Evolutionary conservation across 2,888 invertebrate genomes (phyloP).

Genomic region (Microplitis manilae): DNA sequence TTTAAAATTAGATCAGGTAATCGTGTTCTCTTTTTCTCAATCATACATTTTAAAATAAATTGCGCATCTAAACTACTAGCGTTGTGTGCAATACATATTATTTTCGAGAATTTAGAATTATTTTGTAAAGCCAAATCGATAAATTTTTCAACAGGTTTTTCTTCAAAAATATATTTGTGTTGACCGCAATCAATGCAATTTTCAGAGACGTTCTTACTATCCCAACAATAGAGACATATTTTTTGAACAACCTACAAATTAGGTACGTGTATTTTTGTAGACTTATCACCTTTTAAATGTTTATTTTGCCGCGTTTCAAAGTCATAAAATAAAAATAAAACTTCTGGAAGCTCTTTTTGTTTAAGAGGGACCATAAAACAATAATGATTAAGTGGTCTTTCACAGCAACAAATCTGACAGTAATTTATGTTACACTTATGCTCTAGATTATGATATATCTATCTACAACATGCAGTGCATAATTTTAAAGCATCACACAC

Average conservation of each 20-base stretch:
- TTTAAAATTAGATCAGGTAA: constrained; percentile 50
- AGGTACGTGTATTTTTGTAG: too few relatives aligned
- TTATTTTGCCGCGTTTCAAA: too few relatives aligned
- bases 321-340: constrained; percentile 14
- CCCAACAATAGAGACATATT: too few relatives aligned
- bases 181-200: too few relatives aligned
- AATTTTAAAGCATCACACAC: too few relatives aligned
- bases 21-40: constrained; percentile 32
- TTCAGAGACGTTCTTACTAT: too few relatives aligned
- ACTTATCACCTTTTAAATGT: too few relatives aligned
- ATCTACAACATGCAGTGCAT: too few relatives aligned
- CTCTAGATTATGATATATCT: neutral
- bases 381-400: constrained; percentile 13
- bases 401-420: constrained; percentile 1
- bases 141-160: too few relatives aligned
- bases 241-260: too few relatives aligned
- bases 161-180: too few relatives aligned
- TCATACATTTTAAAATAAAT: constrained; percentile 39
- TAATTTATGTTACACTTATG: neutral
- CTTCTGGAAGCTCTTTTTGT: too few relatives aligned
- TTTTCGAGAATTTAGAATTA: constrained; percentile 3
- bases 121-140: constrained; percentile 30
- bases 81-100: constrained; percentile 44
- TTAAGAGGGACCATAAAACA: constrained; percentile 15
- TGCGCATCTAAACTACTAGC: constrained; percentile 44